These are phyloP conservation scores for Paedocypris sp. DNA, from an alignment of 2,113 vertebrate genomes.

Conservation along the genomic window DNA sequence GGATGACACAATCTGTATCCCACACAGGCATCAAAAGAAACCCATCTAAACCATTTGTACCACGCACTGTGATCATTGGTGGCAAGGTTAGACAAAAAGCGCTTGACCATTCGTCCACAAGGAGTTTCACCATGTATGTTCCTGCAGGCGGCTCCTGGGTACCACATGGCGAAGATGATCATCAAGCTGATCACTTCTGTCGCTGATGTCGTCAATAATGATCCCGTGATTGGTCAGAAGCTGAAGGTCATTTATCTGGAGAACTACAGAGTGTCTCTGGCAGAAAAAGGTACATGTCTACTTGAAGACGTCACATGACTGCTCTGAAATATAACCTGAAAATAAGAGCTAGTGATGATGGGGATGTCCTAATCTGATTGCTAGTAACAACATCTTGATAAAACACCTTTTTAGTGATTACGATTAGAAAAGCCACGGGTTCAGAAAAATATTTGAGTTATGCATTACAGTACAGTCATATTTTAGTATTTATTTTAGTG, in stretches of 20 bases:
- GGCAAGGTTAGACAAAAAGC: conserved; percentile 70
- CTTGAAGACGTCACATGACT: too few species aligned
- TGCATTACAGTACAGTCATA: too few species aligned
- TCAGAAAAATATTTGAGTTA: too few species aligned
- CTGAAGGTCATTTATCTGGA: conserved; percentile 91
- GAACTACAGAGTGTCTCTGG: conserved; percentile 92
- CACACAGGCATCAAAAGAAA: conserved; percentile 77
- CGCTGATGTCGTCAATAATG: conserved; percentile 80
- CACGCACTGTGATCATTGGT: conserved; percentile 88
- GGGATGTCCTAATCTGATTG: too few species aligned
- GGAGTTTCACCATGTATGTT: neutral
- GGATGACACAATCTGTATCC: neutral
- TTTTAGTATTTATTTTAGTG: too few species aligned
- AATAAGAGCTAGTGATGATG: too few species aligned
- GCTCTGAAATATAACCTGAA: too few species aligned
- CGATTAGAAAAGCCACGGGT: too few species aligned
- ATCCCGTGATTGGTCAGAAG: conserved; percentile 76
- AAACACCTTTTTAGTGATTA: too few species aligned
- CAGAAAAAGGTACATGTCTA: conserved; percentile 91
- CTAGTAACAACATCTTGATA: too few species aligned
- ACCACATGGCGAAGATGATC: conserved; percentile 96
- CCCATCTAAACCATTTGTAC: conserved; percentile 70
- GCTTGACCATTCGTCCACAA: neutral
- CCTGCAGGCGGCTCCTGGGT: conserved; percentile 83
- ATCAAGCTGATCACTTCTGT: conserved; percentile 87